These are phyloP conservation scores for Alethe castanea DNA, from an alignment of 2,113 vertebrate species.

Conservation along the genomic window DNA sequence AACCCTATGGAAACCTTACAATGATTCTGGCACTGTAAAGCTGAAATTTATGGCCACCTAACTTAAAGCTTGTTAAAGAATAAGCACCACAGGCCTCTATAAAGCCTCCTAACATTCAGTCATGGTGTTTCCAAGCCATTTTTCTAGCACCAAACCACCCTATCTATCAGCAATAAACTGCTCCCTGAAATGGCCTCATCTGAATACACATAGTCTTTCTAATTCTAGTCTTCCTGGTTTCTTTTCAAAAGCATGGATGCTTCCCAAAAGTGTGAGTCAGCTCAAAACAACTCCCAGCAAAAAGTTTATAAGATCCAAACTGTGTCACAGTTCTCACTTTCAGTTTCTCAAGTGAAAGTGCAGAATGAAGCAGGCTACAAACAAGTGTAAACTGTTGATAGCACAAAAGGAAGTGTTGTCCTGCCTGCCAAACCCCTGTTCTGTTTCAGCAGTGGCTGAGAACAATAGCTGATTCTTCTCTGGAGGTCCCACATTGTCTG, in stretches of 20 bases:
- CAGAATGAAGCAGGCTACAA: not conserved
- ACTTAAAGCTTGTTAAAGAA: not conserved
- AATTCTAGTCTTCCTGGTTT: not conserved
- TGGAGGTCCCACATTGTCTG: not conserved
- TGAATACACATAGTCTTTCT: not conserved
- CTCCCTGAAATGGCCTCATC: not conserved
- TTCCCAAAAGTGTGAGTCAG: not conserved
- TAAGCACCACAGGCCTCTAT: not conserved
- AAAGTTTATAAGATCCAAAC: not conserved
- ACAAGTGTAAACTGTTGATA: not conserved
- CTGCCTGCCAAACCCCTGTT: not conserved
- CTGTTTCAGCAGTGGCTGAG: not conserved
- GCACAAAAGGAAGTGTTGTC: not conserved
- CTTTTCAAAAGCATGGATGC: not conserved
- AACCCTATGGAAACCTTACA: not conserved
- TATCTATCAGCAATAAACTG: not conserved
- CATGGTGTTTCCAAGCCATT: not conserved
- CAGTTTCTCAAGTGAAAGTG: not conserved
- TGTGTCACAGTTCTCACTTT: not conserved
- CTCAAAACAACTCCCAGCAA: not conserved
- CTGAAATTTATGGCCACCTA: not conserved
- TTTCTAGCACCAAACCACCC: not conserved
- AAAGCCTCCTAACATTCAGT: not conserved
- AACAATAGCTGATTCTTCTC: not conserved
- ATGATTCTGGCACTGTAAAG: not conserved